These are phyloP conservation scores for Apodemia hepburni DNA, from an alignment of 2,888 invertebrate genomes.

Conservation along the genomic window DNA sequence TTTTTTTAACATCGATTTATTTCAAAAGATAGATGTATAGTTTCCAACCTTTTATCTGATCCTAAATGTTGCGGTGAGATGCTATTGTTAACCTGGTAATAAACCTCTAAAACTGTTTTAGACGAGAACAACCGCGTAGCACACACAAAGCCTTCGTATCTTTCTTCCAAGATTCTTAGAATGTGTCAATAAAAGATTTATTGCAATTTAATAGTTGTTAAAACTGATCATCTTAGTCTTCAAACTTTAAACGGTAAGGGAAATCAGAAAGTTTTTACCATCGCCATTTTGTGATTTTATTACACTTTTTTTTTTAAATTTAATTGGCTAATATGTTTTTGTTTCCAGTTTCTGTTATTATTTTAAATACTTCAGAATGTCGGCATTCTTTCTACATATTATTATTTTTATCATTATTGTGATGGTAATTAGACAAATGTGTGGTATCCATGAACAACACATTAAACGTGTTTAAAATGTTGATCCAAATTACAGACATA, in stretches of 20 bases:
- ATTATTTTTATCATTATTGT: slow-evolving; percentile 6
- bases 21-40: too few species aligned
- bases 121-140: not conserved
- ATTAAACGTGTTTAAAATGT: not conserved
- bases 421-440: not conserved
- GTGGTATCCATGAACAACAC: slow-evolving; percentile 3
- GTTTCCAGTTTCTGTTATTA: too few species aligned
- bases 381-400: too few species aligned
- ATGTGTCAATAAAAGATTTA: slow-evolving; percentile 1
- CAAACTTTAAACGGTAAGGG: not conserved
- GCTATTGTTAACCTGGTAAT: slow-evolving; percentile 30
- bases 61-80: slow-evolving; percentile 58
- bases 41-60: slow-evolving; percentile 34
- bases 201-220: not conserved
- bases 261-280: not conserved
- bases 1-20: slow-evolving; percentile 24
- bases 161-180: not conserved
- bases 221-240: not conserved
- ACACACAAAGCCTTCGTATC: slow-evolving; percentile 1
- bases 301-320: too few species aligned
- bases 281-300: not conserved
- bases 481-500: not conserved
- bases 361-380: too few species aligned
- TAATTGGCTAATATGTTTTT: too few species aligned
- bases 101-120: slow-evolving; percentile 24